Evolutionary conservation across 2,888 invertebrate species (phyloP).

Genomic region (Polyploca ridens): DNA sequence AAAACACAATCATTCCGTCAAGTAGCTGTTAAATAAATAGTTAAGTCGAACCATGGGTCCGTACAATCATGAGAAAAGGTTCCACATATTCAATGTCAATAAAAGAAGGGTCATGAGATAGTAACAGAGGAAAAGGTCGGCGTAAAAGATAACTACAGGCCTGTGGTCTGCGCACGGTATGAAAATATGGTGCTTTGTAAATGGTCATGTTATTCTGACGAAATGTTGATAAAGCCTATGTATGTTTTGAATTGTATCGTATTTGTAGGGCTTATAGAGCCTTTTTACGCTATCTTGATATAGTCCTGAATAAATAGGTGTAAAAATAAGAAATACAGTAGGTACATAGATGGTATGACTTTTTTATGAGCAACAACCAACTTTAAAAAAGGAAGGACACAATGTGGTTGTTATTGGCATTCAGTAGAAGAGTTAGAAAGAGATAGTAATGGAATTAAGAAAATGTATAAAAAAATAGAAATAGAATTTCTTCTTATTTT

Average conservation of each 20-base stretch:
- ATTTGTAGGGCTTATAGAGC: background rate
- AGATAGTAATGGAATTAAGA: no score
- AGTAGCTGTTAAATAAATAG: constrained; percentile 17
- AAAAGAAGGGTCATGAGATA: constrained; percentile 22
- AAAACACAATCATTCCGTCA: constrained; percentile 4
- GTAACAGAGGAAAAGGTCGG: constrained; percentile 11
- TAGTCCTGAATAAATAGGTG: background rate
- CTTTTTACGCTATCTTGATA: background rate
- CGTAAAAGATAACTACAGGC: constrained; percentile 6
- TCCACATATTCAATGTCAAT: constrained; percentile 23
- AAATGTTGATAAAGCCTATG: background rate
- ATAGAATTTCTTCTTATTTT: no score
- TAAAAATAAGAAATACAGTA: no score
- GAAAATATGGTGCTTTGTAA: constrained; percentile 14
- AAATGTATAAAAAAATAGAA: no score
- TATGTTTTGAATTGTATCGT: background rate
- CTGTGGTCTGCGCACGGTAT: background rate
- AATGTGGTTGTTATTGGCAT: no score
- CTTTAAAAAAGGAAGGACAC: no score
- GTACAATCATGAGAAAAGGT: constrained; percentile 21
- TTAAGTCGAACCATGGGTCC: constrained; percentile 17
- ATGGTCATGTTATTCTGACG: background rate
- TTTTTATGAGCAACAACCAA: no score
- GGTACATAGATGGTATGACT: no score
- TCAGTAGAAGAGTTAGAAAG: no score